Conservation (phyloP, 2,797 vertebrate genomes). For the Sebastes oblongus region DNA sequence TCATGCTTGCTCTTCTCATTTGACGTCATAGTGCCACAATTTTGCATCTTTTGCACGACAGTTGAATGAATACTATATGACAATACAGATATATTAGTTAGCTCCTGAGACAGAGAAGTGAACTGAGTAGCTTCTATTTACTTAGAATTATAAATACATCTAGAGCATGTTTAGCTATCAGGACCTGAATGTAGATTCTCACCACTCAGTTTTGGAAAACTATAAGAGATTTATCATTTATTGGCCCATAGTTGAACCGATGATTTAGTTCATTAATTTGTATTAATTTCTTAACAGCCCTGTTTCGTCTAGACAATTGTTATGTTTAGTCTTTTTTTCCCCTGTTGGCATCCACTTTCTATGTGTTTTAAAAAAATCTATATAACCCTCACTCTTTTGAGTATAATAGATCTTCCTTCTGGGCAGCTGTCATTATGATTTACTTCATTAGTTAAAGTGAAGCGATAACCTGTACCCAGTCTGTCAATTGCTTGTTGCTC, state of each 20-base stretch:
- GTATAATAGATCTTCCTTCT: not conserved
- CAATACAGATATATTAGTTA: not conserved
- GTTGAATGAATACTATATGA: not conserved
- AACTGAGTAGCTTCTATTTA: not conserved
- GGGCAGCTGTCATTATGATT: not conserved
- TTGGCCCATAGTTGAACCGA: not conserved
- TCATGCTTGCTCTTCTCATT: not conserved
- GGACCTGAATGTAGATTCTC: not conserved
- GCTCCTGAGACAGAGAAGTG: not conserved
- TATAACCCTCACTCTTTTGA: not conserved
- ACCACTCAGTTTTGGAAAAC: not conserved
- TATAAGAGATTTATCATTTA: not conserved
- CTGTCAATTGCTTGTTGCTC: conserved; percentile 5
- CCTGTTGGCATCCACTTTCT: too few species aligned
- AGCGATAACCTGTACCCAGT: not conserved
- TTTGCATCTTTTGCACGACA: not conserved
- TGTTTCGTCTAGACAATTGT: too few species aligned
- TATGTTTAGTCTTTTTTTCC: too few species aligned
- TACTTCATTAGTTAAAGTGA: not conserved
- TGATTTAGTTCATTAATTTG: not conserved
- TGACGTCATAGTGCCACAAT: not conserved
- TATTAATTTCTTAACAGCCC: too few species aligned
- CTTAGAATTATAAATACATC: not conserved
- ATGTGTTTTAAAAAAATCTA: not conserved
- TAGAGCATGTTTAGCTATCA: not conserved